phyloP scores from a whole-genome alignment of 2,888 invertebrate species.

The Tiliacea citrago region DNA sequence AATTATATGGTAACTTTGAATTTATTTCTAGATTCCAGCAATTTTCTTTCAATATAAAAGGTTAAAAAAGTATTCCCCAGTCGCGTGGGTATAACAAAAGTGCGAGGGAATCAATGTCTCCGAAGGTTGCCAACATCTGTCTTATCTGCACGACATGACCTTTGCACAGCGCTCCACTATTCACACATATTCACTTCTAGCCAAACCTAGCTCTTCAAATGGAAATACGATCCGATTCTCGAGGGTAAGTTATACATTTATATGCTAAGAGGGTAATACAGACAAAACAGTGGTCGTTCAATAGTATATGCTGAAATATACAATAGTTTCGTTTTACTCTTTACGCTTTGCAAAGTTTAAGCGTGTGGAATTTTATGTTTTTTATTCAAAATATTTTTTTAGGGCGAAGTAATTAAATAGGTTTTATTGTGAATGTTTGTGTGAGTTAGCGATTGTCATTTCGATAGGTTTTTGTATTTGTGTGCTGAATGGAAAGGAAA shows the following conservation, averaged over 20 bases:
- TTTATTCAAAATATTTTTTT: conserved; percentile 37
- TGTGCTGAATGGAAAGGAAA: conserved; percentile 13
- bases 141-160: conserved; percentile 58
- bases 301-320: conserved; percentile 66
- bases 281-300: conserved; percentile 70
- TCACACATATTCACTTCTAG: conserved; percentile 56
- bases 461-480: background rate
- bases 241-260: conserved; percentile 70
- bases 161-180: conserved; percentile 47
- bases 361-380: conserved; percentile 18
- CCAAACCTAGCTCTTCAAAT: conserved; percentile 57
- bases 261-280: conserved; percentile 74
- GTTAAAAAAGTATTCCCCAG: conserved; percentile 34
- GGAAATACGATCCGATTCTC: conserved; percentile 67
- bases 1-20: conserved; percentile 41
- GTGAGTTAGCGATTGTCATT: conserved; percentile 16
- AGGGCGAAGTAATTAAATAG: conserved; percentile 7
- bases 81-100: conserved; percentile 39
- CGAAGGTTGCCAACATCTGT: conserved; percentile 52
- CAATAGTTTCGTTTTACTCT: conserved; percentile 63
- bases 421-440: conserved; percentile 28
- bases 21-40: conserved; percentile 28
- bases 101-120: conserved; percentile 53
- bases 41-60: conserved; percentile 35
- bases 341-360: conserved; percentile 54